Evolutionary conservation across 1,140 invertebrate species (phyloP).

Genomic region (Aethina tumida): DNA sequence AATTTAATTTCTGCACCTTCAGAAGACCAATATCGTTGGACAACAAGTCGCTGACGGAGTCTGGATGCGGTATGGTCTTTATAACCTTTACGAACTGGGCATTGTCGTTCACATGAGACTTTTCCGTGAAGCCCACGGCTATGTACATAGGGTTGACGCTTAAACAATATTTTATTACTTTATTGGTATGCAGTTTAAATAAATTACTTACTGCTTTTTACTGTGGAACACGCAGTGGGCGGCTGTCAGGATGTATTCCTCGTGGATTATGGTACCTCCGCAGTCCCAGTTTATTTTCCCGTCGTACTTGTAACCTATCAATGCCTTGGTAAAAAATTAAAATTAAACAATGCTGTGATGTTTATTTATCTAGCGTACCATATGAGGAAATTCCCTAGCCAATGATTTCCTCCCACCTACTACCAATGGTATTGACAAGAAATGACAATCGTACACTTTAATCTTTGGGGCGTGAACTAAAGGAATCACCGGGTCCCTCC

Average conservation of each 20-base stretch:
- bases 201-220: slow-evolving; percentile 14
- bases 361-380: slow-evolving; percentile 14
- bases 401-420: slow-evolving; percentile 21
- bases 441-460: slow-evolving; percentile 20
- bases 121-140: too few species aligned
- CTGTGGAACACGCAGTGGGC: slow-evolving; percentile 51
- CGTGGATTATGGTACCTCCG: slow-evolving; percentile 59
- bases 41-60: slow-evolving; percentile 40
- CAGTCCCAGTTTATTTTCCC: slow-evolving; percentile 36
- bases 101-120: too few species aligned
- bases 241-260: slow-evolving; percentile 58
- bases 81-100: too few species aligned
- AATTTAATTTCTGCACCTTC: slow-evolving; percentile 39
- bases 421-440: slow-evolving; percentile 19
- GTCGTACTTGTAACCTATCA: slow-evolving; percentile 21
- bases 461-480: slow-evolving; percentile 11
- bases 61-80: slow-evolving; percentile 40
- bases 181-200: not conserved
- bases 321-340: slow-evolving; percentile 16
- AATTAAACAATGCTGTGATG: not conserved
- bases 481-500: slow-evolving; percentile 12
- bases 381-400: slow-evolving; percentile 28
- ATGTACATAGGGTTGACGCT: too few species aligned
- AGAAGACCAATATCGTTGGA: slow-evolving; percentile 57
- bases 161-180: too few species aligned